These are phyloP conservation scores for Phrynocephalus guinanensis DNA, from an alignment of 2,797 vertebrate species.

Conservation along the genomic window DNA sequence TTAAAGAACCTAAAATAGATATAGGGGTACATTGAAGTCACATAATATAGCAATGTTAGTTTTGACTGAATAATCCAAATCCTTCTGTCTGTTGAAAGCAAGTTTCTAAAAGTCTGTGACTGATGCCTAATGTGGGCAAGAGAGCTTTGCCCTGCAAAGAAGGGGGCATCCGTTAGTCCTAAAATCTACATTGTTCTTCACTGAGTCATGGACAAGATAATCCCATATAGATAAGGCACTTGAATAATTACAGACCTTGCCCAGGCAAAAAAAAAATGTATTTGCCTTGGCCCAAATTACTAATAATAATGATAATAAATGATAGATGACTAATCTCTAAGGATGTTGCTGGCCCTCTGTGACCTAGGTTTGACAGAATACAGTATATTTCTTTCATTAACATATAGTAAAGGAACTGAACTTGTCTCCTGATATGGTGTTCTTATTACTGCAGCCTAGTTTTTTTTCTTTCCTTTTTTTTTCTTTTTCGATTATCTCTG, in stretches of 20 bases:
- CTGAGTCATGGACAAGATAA: slow-evolving; percentile 45
- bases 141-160: slow-evolving; percentile 20
- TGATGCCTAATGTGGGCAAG: slow-evolving; percentile 29
- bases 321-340: slow-evolving; percentile 60
- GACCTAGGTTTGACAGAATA: slow-evolving; percentile 44
- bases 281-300: slow-evolving; percentile 50
- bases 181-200: slow-evolving; percentile 38
- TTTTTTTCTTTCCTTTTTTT: slow-evolving; percentile 57
- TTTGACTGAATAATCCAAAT: slow-evolving; percentile 43
- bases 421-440: not conserved
- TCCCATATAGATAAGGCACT: not conserved
- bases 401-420: slow-evolving; percentile 37
- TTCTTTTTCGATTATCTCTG: slow-evolving; percentile 43
- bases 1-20: slow-evolving; percentile 65
- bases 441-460: slow-evolving; percentile 41
- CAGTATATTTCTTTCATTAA: slow-evolving; percentile 30
- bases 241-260: slow-evolving; percentile 43
- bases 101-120: slow-evolving; percentile 43
- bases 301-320: slow-evolving; percentile 42
- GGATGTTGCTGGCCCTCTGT: slow-evolving; percentile 38
- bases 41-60: slow-evolving; percentile 36
- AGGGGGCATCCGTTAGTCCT: slow-evolving; percentile 21
- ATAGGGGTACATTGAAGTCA: slow-evolving; percentile 60
- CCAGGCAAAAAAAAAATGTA: slow-evolving; percentile 46
- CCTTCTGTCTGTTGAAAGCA: slow-evolving; percentile 11